A percentile compares a stretch with the other conserved stretches of the same genome.
Evolutionary conservation across 1,140 invertebrate species (phyloP).

Genomic region (Schlechtendalia chinensis): DNA sequence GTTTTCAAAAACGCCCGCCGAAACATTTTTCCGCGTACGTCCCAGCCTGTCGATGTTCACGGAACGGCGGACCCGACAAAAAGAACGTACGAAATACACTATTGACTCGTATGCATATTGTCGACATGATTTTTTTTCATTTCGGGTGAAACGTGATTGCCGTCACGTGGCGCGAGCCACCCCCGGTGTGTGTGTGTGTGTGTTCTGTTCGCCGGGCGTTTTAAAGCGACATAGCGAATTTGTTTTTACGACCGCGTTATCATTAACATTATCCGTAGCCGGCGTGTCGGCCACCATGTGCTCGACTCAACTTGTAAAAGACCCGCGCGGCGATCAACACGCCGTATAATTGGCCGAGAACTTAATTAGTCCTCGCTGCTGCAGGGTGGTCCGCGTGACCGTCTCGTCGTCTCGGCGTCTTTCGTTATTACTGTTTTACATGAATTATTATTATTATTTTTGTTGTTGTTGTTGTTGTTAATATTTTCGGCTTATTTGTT

Average conservation of each 20-base stretch:
- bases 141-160: too few relatives aligned
- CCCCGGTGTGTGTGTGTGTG: background rate
- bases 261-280: background rate
- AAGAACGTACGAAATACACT: too few relatives aligned
- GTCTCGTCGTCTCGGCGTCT: too few relatives aligned
- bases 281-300: background rate
- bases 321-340: too few relatives aligned
- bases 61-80: too few relatives aligned
- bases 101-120: too few relatives aligned
- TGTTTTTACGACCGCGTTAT: background rate
- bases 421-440: too few relatives aligned
- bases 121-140: too few relatives aligned
- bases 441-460: constrained; percentile 11
- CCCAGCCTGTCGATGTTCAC: too few relatives aligned
- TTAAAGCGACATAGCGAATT: constrained; percentile 36
- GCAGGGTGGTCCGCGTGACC: constrained; percentile 29
- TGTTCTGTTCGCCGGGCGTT: constrained; percentile 28
- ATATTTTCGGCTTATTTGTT: background rate
- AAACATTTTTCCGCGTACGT: too few relatives aligned
- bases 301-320: background rate
- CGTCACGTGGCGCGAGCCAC: background rate
- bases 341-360: constrained; percentile 36
- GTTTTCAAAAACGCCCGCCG: too few relatives aligned
- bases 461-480: too few relatives aligned
- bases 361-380: constrained; percentile 23